phyloP scores from a whole-genome alignment of 2,113 vertebrate species.

The Hassar affinis region DNA sequence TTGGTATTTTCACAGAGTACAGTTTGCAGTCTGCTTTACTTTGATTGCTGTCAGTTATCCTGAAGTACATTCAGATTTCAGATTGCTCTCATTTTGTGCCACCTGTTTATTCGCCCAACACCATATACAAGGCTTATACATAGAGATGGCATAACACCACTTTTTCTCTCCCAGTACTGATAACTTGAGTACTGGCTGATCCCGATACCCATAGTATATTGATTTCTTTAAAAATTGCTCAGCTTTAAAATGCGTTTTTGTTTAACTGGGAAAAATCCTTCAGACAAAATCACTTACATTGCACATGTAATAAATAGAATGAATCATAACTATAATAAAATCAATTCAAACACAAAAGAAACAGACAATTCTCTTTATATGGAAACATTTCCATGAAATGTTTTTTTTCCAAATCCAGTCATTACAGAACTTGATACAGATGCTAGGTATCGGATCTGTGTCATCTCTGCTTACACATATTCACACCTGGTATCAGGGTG shows the following conservation, averaged over 20 bases:
- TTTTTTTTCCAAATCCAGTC: not conserved
- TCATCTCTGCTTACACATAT: not conserved
- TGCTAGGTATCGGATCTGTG: not conserved
- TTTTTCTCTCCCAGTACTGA: not conserved
- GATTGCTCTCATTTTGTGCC: not conserved
- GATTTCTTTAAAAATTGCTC: too few species aligned
- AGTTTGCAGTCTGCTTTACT: slow-evolving; percentile 8
- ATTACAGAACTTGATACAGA: not conserved
- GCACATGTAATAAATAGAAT: not conserved
- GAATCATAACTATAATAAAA: not conserved
- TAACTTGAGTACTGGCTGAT: not conserved
- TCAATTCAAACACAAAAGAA: not conserved
- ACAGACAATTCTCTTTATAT: not conserved
- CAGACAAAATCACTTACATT: not conserved
- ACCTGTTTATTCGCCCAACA: not conserved
- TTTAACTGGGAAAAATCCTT: not conserved
- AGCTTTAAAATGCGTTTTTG: too few species aligned
- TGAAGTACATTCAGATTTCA: not conserved
- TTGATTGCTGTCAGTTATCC: not conserved
- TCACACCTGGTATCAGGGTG: not conserved
- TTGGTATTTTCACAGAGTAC: not conserved
- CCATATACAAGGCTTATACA: not conserved
- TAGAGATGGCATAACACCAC: not conserved
- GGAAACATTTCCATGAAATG: not conserved
- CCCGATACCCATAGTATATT: not conserved